Percentiles rank a stretch among this genome's conserved stretches.
Conservation (phyloP, 2,113 vertebrate genomes). For the Dipodomys merriami region DNA sequence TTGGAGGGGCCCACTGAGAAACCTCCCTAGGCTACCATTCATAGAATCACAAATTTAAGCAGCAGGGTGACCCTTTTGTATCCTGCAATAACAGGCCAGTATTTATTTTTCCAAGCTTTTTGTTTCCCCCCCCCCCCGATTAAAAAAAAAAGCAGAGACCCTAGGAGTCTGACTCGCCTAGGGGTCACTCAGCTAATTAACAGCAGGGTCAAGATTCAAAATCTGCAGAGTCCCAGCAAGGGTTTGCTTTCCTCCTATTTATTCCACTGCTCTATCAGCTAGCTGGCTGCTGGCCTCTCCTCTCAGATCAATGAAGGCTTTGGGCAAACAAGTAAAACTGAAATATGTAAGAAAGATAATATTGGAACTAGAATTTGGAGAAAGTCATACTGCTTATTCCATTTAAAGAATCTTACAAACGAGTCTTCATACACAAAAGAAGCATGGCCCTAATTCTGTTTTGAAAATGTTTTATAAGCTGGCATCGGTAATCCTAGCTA, state of each 20-base stretch:
- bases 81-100: background rate
- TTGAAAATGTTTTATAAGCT: background rate
- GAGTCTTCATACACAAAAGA: slow-evolving; percentile 31
- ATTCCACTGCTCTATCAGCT: background rate
- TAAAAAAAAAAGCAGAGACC: slow-evolving; percentile 57
- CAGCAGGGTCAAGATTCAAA: slow-evolving; percentile 20
- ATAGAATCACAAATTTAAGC: background rate
- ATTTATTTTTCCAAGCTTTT: slow-evolving; percentile 67
- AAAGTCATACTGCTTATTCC: background rate
- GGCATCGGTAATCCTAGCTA: too few relatives aligned
- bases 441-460: slow-evolving; percentile 20
- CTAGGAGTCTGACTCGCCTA: slow-evolving; percentile 43
- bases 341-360: background rate
- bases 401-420: slow-evolving; percentile 21
- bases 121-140: slow-evolving; percentile 57
- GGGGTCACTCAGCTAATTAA: slow-evolving; percentile 62
- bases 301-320: slow-evolving; percentile 8
- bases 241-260: background rate
- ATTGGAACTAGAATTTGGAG: slow-evolving; percentile 14
- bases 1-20: background rate
- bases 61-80: slow-evolving; percentile 33
- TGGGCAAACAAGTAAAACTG: slow-evolving; percentile 27
- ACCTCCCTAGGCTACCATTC: background rate
- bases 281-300: background rate
- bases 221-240: background rate